Evolutionary conservation across 2,113 vertebrate genomes (phyloP).

Genomic region (Ammodytes marinus): DNA sequence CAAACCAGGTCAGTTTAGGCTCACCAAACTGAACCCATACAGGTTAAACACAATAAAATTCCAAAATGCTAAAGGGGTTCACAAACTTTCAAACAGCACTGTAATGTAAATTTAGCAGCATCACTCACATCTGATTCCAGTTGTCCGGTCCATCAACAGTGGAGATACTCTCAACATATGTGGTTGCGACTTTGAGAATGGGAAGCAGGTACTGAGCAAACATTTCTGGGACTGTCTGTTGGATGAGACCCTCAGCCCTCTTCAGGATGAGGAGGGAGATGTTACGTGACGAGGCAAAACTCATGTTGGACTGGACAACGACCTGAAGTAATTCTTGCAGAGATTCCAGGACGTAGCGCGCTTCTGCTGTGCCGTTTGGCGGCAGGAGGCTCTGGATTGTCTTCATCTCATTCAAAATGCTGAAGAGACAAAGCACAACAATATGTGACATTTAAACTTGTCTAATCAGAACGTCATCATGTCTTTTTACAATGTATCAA

Average conservation of each 20-base stretch:
- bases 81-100: too few relatives aligned
- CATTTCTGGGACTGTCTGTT: conserved; percentile 34
- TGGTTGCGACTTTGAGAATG: conserved; percentile 46
- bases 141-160: conserved; percentile 49
- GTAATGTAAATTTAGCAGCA: background rate
- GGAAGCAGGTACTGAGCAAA: conserved; percentile 56
- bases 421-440: conserved; percentile 55
- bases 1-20: too few relatives aligned
- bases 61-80: too few relatives aligned
- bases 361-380: conserved; percentile 61
- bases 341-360: conserved; percentile 48
- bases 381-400: conserved; percentile 69
- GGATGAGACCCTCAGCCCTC: conserved; percentile 55
- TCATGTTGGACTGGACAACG: conserved; percentile 61
- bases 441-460: conserved; percentile 11
- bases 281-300: conserved; percentile 57
- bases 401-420: conserved; percentile 76
- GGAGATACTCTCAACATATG: conserved; percentile 73
- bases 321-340: conserved; percentile 66
- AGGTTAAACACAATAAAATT: too few relatives aligned
- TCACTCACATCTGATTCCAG: conserved; percentile 82
- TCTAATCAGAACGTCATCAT: conserved; percentile 24
- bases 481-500: background rate
- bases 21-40: too few relatives aligned
- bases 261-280: conserved; percentile 60